Evolutionary conservation across 1,140 invertebrate species (phyloP).

Genomic region (Araneus ventricosus): DNA sequence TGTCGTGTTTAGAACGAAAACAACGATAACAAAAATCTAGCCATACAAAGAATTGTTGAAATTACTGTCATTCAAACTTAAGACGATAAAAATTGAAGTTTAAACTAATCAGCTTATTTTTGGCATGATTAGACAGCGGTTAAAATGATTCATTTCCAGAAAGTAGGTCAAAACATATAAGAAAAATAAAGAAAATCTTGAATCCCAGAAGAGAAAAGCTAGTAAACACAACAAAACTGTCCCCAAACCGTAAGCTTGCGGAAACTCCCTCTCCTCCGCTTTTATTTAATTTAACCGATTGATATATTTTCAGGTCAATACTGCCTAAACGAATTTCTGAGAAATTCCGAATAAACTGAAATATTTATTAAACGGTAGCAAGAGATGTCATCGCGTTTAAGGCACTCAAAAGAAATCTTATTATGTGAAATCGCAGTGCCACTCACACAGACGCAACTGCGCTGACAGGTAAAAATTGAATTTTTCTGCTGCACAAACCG

Average conservation of each 20-base stretch:
- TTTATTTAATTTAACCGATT: constrained; percentile 50
- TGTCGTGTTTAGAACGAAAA: no score
- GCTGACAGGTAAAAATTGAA: constrained; percentile 63
- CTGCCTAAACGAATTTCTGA: constrained; percentile 29
- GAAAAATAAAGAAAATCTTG: not conserved
- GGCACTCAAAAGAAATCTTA: constrained; percentile 55
- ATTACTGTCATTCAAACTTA: no score
- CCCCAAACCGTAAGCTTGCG: not conserved
- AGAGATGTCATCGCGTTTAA: constrained; percentile 20
- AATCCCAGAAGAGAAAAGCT: not conserved
- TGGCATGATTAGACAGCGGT: no score
- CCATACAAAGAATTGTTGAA: no score
- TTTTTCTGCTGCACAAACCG: constrained; percentile 18
- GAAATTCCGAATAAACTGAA: constrained; percentile 50
- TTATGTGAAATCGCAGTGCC: constrained; percentile 62
- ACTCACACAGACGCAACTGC: constrained; percentile 28
- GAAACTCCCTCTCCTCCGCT: not conserved
- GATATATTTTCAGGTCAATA: constrained; percentile 20
- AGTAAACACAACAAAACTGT: not conserved
- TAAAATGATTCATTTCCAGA: not conserved
- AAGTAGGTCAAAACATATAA: not conserved
- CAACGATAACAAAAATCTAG: no score
- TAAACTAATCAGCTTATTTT: no score
- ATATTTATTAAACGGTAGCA: constrained; percentile 56
- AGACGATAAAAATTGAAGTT: no score